A percentile compares a stretch with the other conserved stretches of the same genome.
These are phyloP conservation scores for Hylomyscus alleni DNA, from an alignment of 2,797 vertebrate genomes.

Conservation along the genomic window DNA sequence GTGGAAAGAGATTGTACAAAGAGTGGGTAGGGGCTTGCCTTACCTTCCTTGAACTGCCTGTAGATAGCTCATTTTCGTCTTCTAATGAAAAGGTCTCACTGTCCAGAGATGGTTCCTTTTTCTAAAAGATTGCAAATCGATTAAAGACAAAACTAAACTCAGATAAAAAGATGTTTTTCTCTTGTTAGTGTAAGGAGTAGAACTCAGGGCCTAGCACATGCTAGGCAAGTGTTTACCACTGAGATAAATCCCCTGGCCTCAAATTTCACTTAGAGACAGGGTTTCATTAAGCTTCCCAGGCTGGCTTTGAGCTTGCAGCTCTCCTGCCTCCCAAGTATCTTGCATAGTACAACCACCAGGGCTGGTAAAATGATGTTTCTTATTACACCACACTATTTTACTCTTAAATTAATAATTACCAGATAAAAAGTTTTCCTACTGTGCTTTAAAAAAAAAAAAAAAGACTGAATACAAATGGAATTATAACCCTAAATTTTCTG, in stretches of 20 bases:
- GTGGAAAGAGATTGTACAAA: slow-evolving; percentile 8
- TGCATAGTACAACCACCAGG: neutral
- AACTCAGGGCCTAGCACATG: neutral
- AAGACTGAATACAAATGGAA: neutral
- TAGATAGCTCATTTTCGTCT: slow-evolving; percentile 81
- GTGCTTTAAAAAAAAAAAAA: slow-evolving; percentile 41
- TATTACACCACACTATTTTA: slow-evolving; percentile 3
- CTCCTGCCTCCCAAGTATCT: neutral
- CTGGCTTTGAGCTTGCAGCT: neutral
- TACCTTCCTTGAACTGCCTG: slow-evolving; percentile 87
- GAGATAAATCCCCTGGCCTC: neutral
- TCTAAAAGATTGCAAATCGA: slow-evolving; percentile 76
- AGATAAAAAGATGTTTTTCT: slow-evolving; percentile 45
- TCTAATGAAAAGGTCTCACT: slow-evolving; percentile 76
- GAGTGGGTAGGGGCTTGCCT: neutral
- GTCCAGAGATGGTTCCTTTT: slow-evolving; percentile 82
- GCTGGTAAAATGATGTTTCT: slow-evolving; percentile 23
- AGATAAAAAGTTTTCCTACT: neutral
- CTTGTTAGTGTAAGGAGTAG: neutral
- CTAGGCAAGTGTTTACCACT: neutral
- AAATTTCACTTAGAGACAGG: neutral
- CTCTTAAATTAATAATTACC: slow-evolving; percentile 57
- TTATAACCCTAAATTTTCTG: neutral
- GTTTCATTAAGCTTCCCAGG: neutral
- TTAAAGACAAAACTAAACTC: slow-evolving; percentile 64